Conservation (phyloP, 2,113 vertebrate species). For the Naja naja region DNA sequence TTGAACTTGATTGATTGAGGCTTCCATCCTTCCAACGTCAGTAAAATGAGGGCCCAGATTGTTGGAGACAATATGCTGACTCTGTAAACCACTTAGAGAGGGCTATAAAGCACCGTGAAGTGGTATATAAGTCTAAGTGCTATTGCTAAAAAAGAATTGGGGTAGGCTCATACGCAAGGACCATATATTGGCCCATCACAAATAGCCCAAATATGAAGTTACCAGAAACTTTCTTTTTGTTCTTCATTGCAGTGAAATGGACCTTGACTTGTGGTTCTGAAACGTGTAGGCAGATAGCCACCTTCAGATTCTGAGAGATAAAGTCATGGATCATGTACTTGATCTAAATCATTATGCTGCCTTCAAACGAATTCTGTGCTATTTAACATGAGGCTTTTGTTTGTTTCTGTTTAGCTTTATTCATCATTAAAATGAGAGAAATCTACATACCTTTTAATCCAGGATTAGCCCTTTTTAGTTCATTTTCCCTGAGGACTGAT, state of each 20-base stretch:
- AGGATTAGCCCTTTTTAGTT: constrained; percentile 49
- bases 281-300: neutral
- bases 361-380: neutral
- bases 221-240: neutral
- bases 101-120: too few species aligned
- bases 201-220: fast-evolving
- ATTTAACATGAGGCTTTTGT: neutral
- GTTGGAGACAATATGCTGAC: too few species aligned
- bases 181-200: neutral
- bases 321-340: neutral
- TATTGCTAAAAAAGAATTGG: neutral
- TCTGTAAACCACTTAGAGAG: too few species aligned
- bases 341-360: neutral
- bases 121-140: too few species aligned
- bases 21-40: too few species aligned
- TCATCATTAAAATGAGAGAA: constrained; percentile 45
- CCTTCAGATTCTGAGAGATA: neutral
- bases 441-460: constrained; percentile 46
- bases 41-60: too few species aligned
- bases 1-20: too few species aligned
- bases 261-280: neutral
- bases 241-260: neutral
- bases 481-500: constrained; percentile 52
- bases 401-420: constrained; percentile 43
- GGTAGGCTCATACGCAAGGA: neutral